A percentile compares a stretch with the other conserved stretches of the same genome.
Evolutionary conservation across 2,888 invertebrate genomes (phyloP).

Genomic region (Acronicta alni): DNA sequence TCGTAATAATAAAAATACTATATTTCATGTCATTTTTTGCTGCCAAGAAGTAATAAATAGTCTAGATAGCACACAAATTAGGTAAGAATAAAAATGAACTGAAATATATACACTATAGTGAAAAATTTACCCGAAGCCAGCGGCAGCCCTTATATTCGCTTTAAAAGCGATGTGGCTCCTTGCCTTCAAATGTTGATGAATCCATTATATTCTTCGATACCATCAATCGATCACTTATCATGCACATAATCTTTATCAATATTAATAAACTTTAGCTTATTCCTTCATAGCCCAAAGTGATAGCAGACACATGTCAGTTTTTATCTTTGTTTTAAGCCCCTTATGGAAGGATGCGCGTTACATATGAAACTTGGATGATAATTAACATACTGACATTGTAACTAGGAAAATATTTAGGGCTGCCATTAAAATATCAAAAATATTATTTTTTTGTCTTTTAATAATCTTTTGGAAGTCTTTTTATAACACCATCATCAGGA

Average conservation of each 20-base stretch:
- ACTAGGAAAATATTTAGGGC: not conserved
- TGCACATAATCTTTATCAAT: slow-evolving; percentile 16
- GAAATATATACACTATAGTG: not conserved
- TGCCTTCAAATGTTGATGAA: slow-evolving; percentile 16
- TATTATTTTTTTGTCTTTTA: too few species aligned
- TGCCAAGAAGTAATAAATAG: too few species aligned
- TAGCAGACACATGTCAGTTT: slow-evolving; percentile 13
- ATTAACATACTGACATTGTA: not conserved
- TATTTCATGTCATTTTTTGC: too few species aligned
- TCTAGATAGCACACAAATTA: too few species aligned
- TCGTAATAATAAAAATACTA: too few species aligned
- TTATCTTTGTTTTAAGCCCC: slow-evolving; percentile 8
- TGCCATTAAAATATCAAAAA: not conserved
- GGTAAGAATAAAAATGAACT: too few species aligned
- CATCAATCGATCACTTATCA: slow-evolving; percentile 21
- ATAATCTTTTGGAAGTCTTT: too few species aligned
- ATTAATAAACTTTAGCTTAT: slow-evolving; percentile 36
- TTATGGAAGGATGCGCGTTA: slow-evolving; percentile 10
- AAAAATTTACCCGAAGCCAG: not conserved
- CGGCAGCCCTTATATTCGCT: slow-evolving; percentile 1
- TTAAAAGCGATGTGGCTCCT: not conserved
- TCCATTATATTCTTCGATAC: slow-evolving; percentile 28
- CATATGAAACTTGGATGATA: slow-evolving; percentile 1
- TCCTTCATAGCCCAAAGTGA: slow-evolving; percentile 17
- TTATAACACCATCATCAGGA: too few species aligned